These are phyloP conservation scores for Rhabdornis inornatus DNA, from an alignment of 2,113 vertebrate species.

Conservation along the genomic window DNA sequence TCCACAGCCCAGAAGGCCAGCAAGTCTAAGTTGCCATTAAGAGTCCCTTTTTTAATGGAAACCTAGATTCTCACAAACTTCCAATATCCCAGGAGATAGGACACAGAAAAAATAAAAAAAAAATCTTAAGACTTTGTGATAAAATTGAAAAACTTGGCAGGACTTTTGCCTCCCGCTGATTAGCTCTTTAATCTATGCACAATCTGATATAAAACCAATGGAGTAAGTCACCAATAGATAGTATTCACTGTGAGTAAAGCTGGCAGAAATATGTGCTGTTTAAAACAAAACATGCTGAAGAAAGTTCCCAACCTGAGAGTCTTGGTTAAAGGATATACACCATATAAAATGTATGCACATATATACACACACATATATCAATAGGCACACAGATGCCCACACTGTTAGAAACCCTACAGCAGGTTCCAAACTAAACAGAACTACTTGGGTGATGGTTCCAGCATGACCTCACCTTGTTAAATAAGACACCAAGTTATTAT, in stretches of 20 bases:
- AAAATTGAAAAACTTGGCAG: slow-evolving; percentile 4
- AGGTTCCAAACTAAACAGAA: neutral
- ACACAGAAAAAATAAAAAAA: neutral
- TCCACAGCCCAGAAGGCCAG: neutral
- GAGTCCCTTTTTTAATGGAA: neutral
- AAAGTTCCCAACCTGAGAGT: neutral
- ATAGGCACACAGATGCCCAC: neutral
- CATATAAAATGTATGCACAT: neutral
- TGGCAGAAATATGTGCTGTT: neutral
- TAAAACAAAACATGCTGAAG: neutral
- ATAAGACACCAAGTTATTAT: neutral
- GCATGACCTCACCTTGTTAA: neutral
- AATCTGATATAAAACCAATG: neutral
- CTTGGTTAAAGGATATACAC: neutral
- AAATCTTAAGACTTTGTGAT: neutral
- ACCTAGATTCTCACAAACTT: neutral
- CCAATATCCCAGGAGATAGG: neutral
- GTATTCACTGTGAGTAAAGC: neutral
- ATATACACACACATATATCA: neutral
- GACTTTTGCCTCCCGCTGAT: neutral
- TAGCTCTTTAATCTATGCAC: neutral
- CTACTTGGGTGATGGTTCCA: neutral
- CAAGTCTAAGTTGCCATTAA: neutral
- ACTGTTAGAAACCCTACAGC: neutral
- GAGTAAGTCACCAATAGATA: neutral